A percentile compares a stretch with the other conserved stretches of the same genome.
These are phyloP conservation scores for Protomyctophum bolini DNA, from an alignment of 2,113 vertebrate species.

Conservation along the genomic window DNA sequence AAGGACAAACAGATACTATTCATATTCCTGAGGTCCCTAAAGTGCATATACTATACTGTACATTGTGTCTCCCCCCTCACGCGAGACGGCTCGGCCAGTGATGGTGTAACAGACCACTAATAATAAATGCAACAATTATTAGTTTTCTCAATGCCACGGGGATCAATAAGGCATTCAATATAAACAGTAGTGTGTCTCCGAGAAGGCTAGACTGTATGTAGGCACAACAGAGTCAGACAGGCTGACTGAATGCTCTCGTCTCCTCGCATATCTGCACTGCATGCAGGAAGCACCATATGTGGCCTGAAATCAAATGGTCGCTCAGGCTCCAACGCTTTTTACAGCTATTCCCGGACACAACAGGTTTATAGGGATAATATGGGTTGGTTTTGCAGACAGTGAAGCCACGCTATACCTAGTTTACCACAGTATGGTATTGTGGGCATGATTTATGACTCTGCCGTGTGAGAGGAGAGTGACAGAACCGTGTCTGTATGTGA, in stretches of 20 bases:
- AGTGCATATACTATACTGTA: too few species aligned
- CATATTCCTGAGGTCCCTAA: too few species aligned
- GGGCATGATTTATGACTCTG: slow-evolving; percentile 38
- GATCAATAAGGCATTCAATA: slow-evolving; percentile 58
- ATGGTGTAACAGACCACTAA: not conserved
- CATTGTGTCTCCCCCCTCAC: not conserved
- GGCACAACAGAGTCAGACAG: slow-evolving; percentile 57
- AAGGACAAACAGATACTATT: too few species aligned
- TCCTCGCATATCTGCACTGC: slow-evolving; percentile 20
- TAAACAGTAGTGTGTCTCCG: slow-evolving; percentile 52
- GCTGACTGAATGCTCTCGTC: slow-evolving; percentile 35
- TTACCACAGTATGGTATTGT: slow-evolving; percentile 9
- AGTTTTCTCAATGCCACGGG: slow-evolving; percentile 22
- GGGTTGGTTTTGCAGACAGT: slow-evolving; percentile 51
- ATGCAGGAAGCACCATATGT: not conserved
- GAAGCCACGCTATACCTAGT: slow-evolving; percentile 18
- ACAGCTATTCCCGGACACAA: slow-evolving; percentile 37
- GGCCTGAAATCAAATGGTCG: not conserved
- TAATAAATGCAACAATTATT: slow-evolving; percentile 34
- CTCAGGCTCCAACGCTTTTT: slow-evolving; percentile 19
- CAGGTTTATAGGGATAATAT: slow-evolving; percentile 27
- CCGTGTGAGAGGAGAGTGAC: slow-evolving; percentile 10
- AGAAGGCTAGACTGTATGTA: slow-evolving; percentile 50
- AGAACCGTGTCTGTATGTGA: not conserved
- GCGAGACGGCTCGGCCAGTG: not conserved